Conservation (phyloP, 2,797 vertebrate genomes). For the Phrynocephalus guinanensis region DNA sequence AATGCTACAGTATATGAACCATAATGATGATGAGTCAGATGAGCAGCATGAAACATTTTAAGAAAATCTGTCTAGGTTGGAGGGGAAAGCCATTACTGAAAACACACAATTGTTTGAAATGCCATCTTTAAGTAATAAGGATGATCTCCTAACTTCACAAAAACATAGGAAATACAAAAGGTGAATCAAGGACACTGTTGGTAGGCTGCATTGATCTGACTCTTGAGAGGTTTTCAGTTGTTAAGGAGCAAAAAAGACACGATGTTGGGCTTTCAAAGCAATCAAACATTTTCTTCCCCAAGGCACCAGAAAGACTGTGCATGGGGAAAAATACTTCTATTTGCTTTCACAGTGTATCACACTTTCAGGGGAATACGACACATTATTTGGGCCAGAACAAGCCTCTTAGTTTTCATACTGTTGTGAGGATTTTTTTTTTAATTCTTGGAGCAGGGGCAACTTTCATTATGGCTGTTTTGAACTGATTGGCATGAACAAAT, state of each 20-base stretch:
- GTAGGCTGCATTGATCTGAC: conserved; percentile 12
- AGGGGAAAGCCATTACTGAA: not conserved
- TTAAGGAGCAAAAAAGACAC: not conserved
- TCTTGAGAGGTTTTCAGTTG: not conserved
- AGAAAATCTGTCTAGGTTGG: not conserved
- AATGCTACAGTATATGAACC: not conserved
- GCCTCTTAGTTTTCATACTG: not conserved
- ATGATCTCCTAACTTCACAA: not conserved
- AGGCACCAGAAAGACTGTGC: not conserved
- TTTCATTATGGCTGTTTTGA: not conserved
- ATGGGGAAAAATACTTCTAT: not conserved
- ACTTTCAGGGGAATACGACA: not conserved
- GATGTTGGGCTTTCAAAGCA: not conserved
- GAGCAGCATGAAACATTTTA: not conserved
- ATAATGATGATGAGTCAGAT: not conserved
- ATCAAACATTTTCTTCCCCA: not conserved
- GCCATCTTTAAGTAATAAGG: not conserved
- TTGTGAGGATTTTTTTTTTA: not conserved
- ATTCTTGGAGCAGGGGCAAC: not conserved
- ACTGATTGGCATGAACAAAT: not conserved
- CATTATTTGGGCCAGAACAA: not conserved
- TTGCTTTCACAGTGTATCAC: not conserved
- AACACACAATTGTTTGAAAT: not conserved
- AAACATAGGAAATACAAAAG: not conserved
- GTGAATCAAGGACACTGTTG: not conserved